phyloP scores from a whole-genome alignment of 2,113 vertebrate genomes.

The Arenaria interpres region DNA sequence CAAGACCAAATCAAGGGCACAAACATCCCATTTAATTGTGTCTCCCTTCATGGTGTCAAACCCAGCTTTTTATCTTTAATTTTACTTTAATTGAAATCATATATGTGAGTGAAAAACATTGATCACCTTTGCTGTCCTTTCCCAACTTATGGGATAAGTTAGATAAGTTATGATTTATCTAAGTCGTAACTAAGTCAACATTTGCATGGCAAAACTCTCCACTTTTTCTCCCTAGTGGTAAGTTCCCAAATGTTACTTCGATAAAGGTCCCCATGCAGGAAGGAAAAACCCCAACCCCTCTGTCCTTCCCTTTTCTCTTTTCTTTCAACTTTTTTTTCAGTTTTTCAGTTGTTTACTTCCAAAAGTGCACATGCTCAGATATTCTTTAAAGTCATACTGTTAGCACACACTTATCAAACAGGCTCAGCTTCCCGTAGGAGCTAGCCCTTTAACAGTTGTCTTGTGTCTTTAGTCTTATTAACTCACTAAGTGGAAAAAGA shows the following conservation, averaged over 20 bases:
- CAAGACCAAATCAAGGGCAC: not conserved
- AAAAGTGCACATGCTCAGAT: not conserved
- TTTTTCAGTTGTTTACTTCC: not conserved
- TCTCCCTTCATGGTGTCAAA: not conserved
- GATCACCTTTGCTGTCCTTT: not conserved
- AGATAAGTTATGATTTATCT: not conserved
- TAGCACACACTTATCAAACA: not conserved
- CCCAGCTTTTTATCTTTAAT: not conserved
- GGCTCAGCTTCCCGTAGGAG: not conserved
- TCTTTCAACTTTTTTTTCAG: not conserved
- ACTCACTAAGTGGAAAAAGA: not conserved
- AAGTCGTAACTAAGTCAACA: not conserved
- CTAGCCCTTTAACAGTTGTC: not conserved
- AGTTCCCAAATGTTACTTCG: not conserved
- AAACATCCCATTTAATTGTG: not conserved
- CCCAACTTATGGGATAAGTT: not conserved
- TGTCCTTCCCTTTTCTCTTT: not conserved
- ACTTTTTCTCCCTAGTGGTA: not conserved
- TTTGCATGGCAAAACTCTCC: not conserved
- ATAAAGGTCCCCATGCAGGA: not conserved
- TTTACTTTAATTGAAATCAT: not conserved
- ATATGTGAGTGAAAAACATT: not conserved
- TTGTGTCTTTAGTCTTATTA: not conserved
- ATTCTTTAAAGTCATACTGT: not conserved
- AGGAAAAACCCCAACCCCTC: not conserved